Evolutionary conservation across 2,113 vertebrate species (phyloP).

Genomic region (Nothocercus julius): DNA sequence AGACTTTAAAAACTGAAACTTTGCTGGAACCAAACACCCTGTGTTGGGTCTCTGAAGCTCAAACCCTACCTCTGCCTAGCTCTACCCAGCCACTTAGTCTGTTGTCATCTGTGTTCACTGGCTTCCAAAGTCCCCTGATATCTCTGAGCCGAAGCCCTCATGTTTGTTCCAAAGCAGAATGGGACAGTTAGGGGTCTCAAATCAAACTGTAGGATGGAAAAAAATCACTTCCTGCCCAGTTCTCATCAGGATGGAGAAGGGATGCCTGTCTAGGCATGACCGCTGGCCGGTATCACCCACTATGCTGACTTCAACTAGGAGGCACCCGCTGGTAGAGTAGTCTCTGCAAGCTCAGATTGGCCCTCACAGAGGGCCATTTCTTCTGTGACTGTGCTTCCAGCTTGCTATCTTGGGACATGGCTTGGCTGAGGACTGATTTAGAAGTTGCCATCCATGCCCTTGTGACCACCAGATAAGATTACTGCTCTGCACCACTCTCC

Average conservation of each 20-base stretch:
- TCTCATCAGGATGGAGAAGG: neutral
- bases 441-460: slow-evolving; percentile 55
- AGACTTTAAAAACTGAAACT: neutral
- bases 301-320: neutral
- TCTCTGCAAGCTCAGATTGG: neutral
- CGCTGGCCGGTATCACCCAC: neutral
- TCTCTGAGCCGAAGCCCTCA: neutral
- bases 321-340: neutral
- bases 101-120: neutral
- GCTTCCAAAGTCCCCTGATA: neutral
- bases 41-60: neutral
- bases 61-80: neutral
- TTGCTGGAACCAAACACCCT: neutral
- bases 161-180: neutral
- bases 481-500: slow-evolving; percentile 29
- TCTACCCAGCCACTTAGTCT: neutral
- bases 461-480: slow-evolving; percentile 75
- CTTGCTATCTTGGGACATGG: slow-evolving; percentile 65
- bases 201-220: too few species aligned
- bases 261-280: neutral
- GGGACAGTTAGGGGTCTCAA: neutral
- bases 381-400: neutral
- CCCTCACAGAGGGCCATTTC: neutral
- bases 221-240: too few species aligned
- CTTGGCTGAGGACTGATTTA: slow-evolving; percentile 68